These are phyloP conservation scores for Epistrophella euchroma DNA, from an alignment of 2,888 invertebrate genomes.

Conservation along the genomic window DNA sequence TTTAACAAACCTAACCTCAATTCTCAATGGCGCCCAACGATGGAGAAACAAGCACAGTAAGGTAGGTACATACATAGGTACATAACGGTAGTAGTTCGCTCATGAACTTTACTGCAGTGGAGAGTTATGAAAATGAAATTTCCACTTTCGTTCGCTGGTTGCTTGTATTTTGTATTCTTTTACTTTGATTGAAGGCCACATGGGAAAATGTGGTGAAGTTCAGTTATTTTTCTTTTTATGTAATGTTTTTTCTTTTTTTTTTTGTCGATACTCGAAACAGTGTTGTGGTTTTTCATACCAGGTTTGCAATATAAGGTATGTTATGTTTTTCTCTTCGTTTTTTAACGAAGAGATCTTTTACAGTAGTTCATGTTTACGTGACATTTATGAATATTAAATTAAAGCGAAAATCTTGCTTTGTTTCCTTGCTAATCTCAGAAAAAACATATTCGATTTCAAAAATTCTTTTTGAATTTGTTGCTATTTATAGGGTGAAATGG, in stretches of 20 bases:
- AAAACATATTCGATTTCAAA: too few relatives aligned
- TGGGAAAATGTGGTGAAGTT: constrained; percentile 48
- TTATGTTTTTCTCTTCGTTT: not conserved
- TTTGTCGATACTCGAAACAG: constrained; percentile 14
- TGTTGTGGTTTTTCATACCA: constrained; percentile 24
- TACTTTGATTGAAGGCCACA: constrained; percentile 59
- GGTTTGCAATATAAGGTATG: constrained; percentile 6
- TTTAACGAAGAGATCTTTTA: not conserved
- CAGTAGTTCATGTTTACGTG: too few relatives aligned
- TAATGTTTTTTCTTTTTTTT: constrained; percentile 25
- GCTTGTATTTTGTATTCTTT: constrained; percentile 39
- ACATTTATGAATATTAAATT: too few relatives aligned
- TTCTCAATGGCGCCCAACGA: constrained; percentile 61
- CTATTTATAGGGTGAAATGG: too few relatives aligned
- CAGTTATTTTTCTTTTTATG: constrained; percentile 28
- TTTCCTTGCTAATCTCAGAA: too few relatives aligned
- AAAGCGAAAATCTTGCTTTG: too few relatives aligned
- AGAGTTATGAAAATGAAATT: constrained; percentile 76
- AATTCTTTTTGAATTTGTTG: too few relatives aligned
- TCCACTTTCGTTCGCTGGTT: constrained; percentile 64
- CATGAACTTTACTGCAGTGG: constrained; percentile 73
- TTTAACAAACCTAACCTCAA: constrained; percentile 70
- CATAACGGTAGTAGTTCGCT: constrained; percentile 44
- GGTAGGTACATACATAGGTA: not conserved
- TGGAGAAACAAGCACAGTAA: constrained; percentile 51